These are phyloP conservation scores for Littorina saxatilis DNA, from an alignment of 1,140 invertebrate species.

Conservation along the genomic window DNA sequence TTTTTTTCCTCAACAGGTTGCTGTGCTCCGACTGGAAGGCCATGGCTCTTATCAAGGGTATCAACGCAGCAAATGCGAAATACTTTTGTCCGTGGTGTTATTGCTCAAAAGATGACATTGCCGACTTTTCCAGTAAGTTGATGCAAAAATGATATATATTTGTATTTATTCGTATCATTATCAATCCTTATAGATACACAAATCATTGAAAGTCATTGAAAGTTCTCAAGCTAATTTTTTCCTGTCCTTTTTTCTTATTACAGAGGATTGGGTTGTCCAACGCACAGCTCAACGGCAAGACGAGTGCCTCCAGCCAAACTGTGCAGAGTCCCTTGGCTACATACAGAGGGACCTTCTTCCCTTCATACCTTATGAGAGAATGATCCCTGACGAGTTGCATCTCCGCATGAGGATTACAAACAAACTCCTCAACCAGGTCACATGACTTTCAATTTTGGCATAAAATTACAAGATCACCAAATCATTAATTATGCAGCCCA, in stretches of 20 bases:
- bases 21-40: constrained; percentile 13
- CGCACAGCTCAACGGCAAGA: no score
- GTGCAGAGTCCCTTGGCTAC: background rate
- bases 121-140: background rate
- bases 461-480: no score
- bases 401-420: constrained; percentile 1
- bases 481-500: no score
- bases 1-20: no score
- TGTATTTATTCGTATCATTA: no score
- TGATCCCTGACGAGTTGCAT: background rate
- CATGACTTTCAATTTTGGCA: no score
- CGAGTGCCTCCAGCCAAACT: background rate
- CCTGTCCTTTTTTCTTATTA: background rate
- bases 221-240: background rate
- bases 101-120: background rate
- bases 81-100: constrained; percentile 2
- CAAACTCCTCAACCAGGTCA: constrained; percentile 8
- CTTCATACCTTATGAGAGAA: background rate
- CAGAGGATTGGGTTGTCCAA: no score
- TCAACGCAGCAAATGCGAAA: background rate
- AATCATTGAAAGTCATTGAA: background rate
- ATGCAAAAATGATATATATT: background rate
- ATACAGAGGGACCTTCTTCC: background rate
- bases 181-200: no score
- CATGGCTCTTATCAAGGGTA: constrained; percentile 2